These are phyloP conservation scores for Colostygia pectinataria DNA, from an alignment of 2,888 invertebrate genomes.

Conservation along the genomic window DNA sequence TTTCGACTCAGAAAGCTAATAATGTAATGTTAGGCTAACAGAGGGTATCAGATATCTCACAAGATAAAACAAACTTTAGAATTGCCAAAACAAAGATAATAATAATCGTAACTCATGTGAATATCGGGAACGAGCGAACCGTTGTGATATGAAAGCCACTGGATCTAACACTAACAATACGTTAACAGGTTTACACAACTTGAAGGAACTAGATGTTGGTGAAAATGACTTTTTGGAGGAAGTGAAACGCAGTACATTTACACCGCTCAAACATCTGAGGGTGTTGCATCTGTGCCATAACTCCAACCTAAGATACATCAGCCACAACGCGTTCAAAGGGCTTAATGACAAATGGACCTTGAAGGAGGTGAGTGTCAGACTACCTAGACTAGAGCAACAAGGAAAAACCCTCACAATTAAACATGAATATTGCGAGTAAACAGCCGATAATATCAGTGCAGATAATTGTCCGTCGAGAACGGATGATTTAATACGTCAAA, in stretches of 20 bases:
- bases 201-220: conserved; percentile 84
- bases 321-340: conserved; percentile 82
- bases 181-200: conserved; percentile 72
- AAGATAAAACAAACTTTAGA: not conserved
- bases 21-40: not conserved
- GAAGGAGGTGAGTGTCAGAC: conserved; percentile 71
- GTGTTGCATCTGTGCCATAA: conserved; percentile 80
- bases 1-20: no score
- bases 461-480: conserved; percentile 18
- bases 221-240: conserved; percentile 80
- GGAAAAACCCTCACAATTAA: conserved; percentile 30
- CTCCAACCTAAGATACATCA: conserved; percentile 78
- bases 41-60: not conserved
- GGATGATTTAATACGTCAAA: conserved; percentile 37
- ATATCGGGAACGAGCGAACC: conserved; percentile 2
- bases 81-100: conserved; percentile 11
- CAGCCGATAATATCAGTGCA: conserved; percentile 23
- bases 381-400: conserved; percentile 16
- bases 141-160: not conserved
- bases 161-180: conserved; percentile 9
- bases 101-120: not conserved
- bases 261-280: conserved; percentile 69
- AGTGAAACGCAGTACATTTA: conserved; percentile 81
- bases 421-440: conserved; percentile 20
- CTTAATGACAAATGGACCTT: conserved; percentile 77